Conservation (phyloP, 2,888 invertebrate genomes). For the Xanthia icteritia region DNA sequence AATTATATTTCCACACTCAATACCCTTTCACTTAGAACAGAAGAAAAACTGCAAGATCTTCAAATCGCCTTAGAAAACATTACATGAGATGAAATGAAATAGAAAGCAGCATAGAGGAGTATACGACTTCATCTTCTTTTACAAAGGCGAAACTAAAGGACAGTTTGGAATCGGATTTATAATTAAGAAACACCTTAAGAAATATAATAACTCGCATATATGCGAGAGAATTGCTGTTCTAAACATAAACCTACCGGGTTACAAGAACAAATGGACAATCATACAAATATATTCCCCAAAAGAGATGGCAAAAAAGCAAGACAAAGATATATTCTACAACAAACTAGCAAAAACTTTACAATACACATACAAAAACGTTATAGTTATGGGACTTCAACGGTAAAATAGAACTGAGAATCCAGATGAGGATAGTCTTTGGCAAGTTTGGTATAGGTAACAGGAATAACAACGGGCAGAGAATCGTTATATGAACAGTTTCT, state of each 20-base stretch:
- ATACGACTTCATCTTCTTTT: too few relatives aligned
- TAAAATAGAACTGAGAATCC: too few relatives aligned
- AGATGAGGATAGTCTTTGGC: too few relatives aligned
- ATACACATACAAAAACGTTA: not conserved
- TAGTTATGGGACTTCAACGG: too few relatives aligned
- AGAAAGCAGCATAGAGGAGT: not conserved
- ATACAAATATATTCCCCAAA: not conserved
- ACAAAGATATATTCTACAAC: not conserved
- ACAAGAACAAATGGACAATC: too few relatives aligned
- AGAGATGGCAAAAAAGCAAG: not conserved
- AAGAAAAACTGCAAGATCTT: not conserved
- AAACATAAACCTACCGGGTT: not conserved
- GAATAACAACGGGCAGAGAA: too few relatives aligned
- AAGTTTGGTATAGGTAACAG: too few relatives aligned
- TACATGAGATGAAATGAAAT: too few relatives aligned
- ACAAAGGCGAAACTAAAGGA: not conserved
- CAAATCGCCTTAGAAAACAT: not conserved
- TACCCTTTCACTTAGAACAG: too few relatives aligned
- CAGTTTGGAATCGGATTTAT: not conserved
- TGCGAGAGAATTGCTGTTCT: not conserved
- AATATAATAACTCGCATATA: not conserved
- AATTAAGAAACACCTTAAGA: not conserved
- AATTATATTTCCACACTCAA: not conserved
- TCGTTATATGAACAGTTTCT: not conserved
- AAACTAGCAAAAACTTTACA: not conserved